A percentile compares a stretch with the other conserved stretches of the same genome.
Evolutionary conservation across 2,113 vertebrate species (phyloP).

Genomic region (Mionectes macconnelli): DNA sequence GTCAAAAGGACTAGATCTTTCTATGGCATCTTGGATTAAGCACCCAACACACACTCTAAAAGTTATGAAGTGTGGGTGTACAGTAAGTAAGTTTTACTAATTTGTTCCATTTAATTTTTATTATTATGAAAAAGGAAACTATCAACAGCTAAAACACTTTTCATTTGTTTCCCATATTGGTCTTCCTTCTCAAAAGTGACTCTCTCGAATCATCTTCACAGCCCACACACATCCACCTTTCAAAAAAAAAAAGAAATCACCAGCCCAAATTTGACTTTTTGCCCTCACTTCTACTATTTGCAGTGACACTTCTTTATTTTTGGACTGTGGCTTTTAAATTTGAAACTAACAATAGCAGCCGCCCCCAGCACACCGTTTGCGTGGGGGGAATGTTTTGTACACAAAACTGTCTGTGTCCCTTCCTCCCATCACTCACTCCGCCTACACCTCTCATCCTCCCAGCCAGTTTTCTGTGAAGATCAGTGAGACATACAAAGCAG

Average conservation of each 20-base stretch:
- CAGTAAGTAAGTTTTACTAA: slow-evolving; percentile 4
- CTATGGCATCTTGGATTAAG: neutral
- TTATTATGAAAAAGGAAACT: slow-evolving; percentile 12
- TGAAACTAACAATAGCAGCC: slow-evolving; percentile 11
- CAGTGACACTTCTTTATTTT: slow-evolving; percentile 29
- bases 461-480: neutral
- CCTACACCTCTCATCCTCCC: neutral
- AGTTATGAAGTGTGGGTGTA: neutral
- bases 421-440: neutral
- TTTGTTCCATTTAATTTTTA: slow-evolving; percentile 25
- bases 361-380: neutral
- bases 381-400: slow-evolving; percentile 57
- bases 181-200: slow-evolving; percentile 44
- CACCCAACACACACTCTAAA: neutral
- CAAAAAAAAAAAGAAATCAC: neutral
- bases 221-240: neutral
- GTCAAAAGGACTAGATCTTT: neutral
- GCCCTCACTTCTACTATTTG: slow-evolving; percentile 6
- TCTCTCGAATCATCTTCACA: neutral
- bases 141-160: neutral
- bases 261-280: neutral
- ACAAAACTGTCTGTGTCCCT: neutral
- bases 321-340: slow-evolving; percentile 12
- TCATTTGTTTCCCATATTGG: slow-evolving; percentile 16
- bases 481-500: neutral